Conservation (phyloP, 2,113 vertebrate species). For the Coregonus clupeaformis region DNA sequence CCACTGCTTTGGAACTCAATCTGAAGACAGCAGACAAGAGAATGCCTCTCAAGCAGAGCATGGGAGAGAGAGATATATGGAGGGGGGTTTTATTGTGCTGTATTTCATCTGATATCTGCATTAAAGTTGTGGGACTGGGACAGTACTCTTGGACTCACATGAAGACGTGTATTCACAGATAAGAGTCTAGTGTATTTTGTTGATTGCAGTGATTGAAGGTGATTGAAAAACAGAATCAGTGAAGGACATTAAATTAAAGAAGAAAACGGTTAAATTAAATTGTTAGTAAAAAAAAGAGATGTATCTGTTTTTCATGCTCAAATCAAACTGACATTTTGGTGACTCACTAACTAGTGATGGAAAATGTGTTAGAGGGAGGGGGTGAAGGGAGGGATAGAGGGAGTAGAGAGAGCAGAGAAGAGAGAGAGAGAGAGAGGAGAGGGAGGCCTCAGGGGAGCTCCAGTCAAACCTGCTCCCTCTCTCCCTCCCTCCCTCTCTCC, state of each 20-base stretch:
- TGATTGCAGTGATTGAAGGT: conserved; percentile 15
- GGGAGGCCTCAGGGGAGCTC: conserved; percentile 15
- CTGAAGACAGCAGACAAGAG: conserved; percentile 35
- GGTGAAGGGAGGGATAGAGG: neutral
- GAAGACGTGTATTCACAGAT: conserved; percentile 10
- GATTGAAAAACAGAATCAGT: neutral
- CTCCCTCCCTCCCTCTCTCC: conserved; percentile 36
- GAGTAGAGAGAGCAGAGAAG: conserved; percentile 24
- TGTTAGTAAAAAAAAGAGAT: neutral
- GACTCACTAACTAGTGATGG: neutral
- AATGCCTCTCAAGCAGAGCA: conserved; percentile 45
- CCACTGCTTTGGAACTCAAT: conserved; percentile 22
- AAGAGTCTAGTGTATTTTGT: neutral
- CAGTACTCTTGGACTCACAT: conserved; percentile 14
- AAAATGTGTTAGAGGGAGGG: neutral
- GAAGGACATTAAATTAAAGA: neutral
- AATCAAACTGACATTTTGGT: neutral
- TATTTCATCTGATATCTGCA: conserved; percentile 57
- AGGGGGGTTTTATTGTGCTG: conserved; percentile 43
- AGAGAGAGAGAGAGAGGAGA: conserved; percentile 39
- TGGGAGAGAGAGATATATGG: conserved; percentile 6
- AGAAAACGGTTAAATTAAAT: neutral
- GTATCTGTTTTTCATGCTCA: neutral
- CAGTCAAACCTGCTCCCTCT: conserved; percentile 29
- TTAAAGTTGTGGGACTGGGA: conserved; percentile 30